Conservation (phyloP, 2,888 invertebrate species). For the Drosophila antonietae region DNA sequence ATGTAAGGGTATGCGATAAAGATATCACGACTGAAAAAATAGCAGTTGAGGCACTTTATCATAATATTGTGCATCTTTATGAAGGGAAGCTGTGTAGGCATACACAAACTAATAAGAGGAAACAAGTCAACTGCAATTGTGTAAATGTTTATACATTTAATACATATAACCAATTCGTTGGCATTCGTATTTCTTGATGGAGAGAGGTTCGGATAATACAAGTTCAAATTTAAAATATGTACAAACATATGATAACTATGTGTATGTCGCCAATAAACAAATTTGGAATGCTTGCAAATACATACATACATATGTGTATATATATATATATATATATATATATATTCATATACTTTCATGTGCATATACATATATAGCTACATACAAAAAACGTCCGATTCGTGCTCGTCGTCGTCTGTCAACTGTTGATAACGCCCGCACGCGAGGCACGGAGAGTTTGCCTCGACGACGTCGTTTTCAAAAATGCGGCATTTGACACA, state of each 20-base stretch:
- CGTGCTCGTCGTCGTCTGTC: slow-evolving; percentile 52
- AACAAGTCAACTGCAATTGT: not conserved
- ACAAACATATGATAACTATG: slow-evolving; percentile 25
- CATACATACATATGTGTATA: slow-evolving; percentile 3
- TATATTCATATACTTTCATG: slow-evolving; percentile 1
- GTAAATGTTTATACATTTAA: not conserved
- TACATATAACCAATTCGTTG: slow-evolving; percentile 21
- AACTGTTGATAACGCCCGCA: slow-evolving; percentile 55
- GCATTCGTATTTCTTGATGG: slow-evolving; percentile 46
- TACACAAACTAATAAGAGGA: slow-evolving; percentile 13
- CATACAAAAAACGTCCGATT: slow-evolving; percentile 37
- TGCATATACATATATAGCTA: slow-evolving; percentile 9
- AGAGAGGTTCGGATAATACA: slow-evolving; percentile 6
- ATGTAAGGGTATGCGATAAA: slow-evolving; percentile 57
- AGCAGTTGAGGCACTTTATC: slow-evolving; percentile 5
- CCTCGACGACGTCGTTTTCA: slow-evolving; percentile 50
- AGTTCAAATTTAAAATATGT: slow-evolving; percentile 55
- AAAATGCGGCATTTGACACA: slow-evolving; percentile 79
- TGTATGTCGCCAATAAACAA: slow-evolving; percentile 47
- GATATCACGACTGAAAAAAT: slow-evolving; percentile 50
- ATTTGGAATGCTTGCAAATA: slow-evolving; percentile 48
- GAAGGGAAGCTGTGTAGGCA: slow-evolving; percentile 19
- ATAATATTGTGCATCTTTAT: not conserved
- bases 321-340: slow-evolving; percentile 3
- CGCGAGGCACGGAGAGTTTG: slow-evolving; percentile 29